phyloP scores from a whole-genome alignment of 2,113 vertebrate genomes.

The Spilogale gracilis region DNA sequence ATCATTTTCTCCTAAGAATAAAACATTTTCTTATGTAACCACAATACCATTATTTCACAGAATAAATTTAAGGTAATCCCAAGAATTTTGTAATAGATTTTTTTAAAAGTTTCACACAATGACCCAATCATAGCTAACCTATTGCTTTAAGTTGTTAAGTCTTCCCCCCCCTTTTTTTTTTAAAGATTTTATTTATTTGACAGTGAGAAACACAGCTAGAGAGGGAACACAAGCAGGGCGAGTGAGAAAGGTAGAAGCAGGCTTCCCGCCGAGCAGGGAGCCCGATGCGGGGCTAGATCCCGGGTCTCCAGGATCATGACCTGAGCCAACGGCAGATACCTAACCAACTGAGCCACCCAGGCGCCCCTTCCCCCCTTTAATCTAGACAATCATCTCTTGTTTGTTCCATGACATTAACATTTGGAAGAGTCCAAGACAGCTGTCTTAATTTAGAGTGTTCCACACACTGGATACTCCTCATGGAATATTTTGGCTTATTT shows the following conservation, averaged over 20 bases:
- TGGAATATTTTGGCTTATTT: neutral
- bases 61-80: neutral
- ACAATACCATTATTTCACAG: neutral
- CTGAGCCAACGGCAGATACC: no score
- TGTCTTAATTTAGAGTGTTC: neutral
- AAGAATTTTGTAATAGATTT: neutral
- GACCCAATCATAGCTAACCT: neutral
- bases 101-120: neutral
- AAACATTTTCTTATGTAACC: neutral
- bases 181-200: no score
- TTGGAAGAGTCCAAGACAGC: neutral
- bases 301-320: no score
- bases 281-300: no score
- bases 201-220: no score
- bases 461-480: neutral
- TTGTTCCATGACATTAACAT: neutral
- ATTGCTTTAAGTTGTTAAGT: neutral
- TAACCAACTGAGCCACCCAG: no score
- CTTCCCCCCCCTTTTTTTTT: no score
- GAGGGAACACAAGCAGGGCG: no score
- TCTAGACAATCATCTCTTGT: neutral
- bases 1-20: neutral
- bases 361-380: neutral
- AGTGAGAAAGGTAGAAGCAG: no score
- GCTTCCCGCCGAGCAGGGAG: no score